phyloP scores from a whole-genome alignment of 1,140 invertebrate species.

The Stegodyphus dumicola region DNA sequence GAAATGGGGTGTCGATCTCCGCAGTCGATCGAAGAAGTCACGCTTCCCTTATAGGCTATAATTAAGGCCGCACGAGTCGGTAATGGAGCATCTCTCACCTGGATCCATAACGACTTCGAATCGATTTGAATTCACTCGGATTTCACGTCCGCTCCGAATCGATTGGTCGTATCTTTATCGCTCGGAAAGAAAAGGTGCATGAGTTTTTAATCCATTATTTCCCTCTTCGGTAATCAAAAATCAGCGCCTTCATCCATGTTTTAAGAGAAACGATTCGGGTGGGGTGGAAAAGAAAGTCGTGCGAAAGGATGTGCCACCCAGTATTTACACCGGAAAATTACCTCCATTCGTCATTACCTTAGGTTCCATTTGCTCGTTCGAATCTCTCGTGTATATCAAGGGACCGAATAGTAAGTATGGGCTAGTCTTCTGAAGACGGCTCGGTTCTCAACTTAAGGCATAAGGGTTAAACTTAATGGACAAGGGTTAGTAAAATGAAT shows the following conservation, averaged over 20 bases:
- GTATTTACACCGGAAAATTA: slow-evolving; percentile 56
- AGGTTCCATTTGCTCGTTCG: slow-evolving; percentile 20
- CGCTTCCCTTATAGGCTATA: slow-evolving; percentile 35
- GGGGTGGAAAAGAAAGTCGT: neutral
- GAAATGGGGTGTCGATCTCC: slow-evolving; percentile 21
- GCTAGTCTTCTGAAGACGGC: too few relatives aligned
- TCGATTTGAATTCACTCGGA: slow-evolving; percentile 31
- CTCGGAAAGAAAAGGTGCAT: neutral
- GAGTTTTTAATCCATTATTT: slow-evolving; percentile 16
- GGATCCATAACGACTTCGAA: neutral
- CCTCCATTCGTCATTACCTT: slow-evolving; percentile 48
- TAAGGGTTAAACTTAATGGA: too few relatives aligned
- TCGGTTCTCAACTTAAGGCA: too few relatives aligned
- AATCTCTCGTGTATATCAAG: neutral
- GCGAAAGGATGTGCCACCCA: slow-evolving; percentile 31
- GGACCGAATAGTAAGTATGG: too few relatives aligned
- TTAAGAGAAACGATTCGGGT: slow-evolving; percentile 30
- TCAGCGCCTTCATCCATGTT: slow-evolving; percentile 43
- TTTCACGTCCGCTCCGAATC: neutral
- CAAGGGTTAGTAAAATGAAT: too few relatives aligned
- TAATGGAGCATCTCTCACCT: slow-evolving; percentile 19
- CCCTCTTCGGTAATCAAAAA: slow-evolving; percentile 33
- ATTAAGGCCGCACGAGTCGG: slow-evolving; percentile 10
- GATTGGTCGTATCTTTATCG: slow-evolving; percentile 2
- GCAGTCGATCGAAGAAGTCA: slow-evolving; percentile 6